Conservation (phyloP, 2,113 vertebrate species). For the Sebastes fasciatus region DNA sequence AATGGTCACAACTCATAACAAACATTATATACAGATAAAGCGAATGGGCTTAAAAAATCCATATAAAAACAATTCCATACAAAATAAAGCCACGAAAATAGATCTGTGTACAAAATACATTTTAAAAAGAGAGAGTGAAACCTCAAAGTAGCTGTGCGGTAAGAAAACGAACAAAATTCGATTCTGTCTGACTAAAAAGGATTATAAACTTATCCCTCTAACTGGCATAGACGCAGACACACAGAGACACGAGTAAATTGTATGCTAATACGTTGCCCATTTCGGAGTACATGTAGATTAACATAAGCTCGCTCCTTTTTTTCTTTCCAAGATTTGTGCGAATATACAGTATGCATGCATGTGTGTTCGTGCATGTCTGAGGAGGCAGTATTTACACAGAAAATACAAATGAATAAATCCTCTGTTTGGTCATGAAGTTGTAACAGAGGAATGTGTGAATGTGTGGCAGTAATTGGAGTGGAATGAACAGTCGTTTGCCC, state of each 20-base stretch:
- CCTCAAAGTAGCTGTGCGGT: conserved; percentile 52
- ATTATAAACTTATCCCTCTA: conserved; percentile 61
- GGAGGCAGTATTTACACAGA: conserved; percentile 41
- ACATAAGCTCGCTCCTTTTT: conserved; percentile 30
- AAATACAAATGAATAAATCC: conserved; percentile 47
- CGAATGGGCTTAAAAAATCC: conserved; percentile 35
- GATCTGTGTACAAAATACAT: conserved; percentile 76
- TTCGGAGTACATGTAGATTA: conserved; percentile 39
- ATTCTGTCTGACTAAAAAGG: conserved; percentile 46
- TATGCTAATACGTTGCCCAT: conserved; percentile 32
- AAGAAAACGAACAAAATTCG: conserved; percentile 29
- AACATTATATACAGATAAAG: conserved; percentile 50
- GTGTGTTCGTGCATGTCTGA: background rate
- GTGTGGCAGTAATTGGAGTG: conserved; percentile 52
- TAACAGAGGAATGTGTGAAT: conserved; percentile 49
- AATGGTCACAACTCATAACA: conserved; percentile 13
- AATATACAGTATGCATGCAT: background rate
- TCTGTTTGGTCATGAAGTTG: conserved; percentile 22
- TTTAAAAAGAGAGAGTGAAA: conserved; percentile 60
- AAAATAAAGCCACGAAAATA: conserved; percentile 79
- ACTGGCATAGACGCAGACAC: conserved; percentile 63
- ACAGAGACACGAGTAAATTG: conserved; percentile 17
- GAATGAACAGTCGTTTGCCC: conserved; percentile 24
- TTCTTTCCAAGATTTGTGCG: conserved; percentile 20
- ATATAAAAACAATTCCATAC: conserved; percentile 67